Evolutionary conservation across 2,888 invertebrate species (phyloP).

Genomic region (Charanyca ferruginea): DNA sequence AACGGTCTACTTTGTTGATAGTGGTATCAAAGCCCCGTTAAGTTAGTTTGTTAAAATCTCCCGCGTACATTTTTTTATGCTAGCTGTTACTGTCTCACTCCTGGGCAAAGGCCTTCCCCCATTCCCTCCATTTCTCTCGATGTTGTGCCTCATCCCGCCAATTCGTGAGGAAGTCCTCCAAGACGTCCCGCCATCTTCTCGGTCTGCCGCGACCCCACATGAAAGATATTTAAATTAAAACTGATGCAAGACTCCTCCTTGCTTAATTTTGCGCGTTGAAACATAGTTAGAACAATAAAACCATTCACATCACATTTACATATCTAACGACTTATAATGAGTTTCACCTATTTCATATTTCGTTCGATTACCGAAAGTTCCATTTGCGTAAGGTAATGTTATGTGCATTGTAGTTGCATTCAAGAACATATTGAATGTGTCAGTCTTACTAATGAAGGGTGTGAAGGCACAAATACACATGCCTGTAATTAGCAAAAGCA

Average conservation of each 20-base stretch:
- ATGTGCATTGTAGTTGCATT: slow-evolving; percentile 19
- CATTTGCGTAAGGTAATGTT: slow-evolving; percentile 25
- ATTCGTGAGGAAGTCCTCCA: no score
- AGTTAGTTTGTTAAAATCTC: not conserved
- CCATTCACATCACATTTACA: slow-evolving; percentile 37
- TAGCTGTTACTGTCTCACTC: no score
- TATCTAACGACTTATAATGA: slow-evolving; percentile 42
- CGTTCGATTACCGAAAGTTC: slow-evolving; percentile 25
- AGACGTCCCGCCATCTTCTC: no score
- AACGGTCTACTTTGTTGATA: not conserved
- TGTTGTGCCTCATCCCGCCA: no score
- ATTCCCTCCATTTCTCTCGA: no score
- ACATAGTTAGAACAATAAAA: slow-evolving; percentile 16
- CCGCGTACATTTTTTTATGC: not conserved
- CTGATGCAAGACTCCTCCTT: not conserved
- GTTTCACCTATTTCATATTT: slow-evolving; percentile 22
- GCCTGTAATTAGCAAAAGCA: not conserved
- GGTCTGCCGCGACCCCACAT: no score
- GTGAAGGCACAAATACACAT: not conserved
- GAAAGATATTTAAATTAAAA: slow-evolving; percentile 1
- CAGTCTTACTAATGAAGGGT: slow-evolving; percentile 12
- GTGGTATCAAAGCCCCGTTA: not conserved
- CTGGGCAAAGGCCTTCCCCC: no score
- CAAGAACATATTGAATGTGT: slow-evolving; percentile 10
- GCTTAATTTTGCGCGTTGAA: slow-evolving; percentile 8